These are phyloP conservation scores for Thamnaconus septentrionalis DNA, from an alignment of 2,113 vertebrate species.

Conservation along the genomic window DNA sequence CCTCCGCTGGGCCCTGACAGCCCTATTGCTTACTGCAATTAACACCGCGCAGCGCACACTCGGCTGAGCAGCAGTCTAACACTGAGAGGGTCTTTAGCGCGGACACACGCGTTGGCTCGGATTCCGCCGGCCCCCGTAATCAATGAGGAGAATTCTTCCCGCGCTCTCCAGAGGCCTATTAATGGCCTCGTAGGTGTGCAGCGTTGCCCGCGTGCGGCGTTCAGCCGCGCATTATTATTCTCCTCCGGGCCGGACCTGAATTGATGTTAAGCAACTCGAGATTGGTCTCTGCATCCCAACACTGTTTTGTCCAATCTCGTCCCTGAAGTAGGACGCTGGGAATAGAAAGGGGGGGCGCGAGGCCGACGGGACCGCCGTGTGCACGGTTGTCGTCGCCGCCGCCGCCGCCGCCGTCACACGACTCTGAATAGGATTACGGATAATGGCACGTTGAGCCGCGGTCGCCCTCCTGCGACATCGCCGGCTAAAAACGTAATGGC, in stretches of 20 bases:
- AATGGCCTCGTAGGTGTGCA: slow-evolving; percentile 70
- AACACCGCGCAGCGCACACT: slow-evolving; percentile 61
- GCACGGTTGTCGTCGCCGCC: too few relatives aligned
- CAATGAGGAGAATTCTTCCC: slow-evolving; percentile 63
- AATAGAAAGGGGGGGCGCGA: neutral
- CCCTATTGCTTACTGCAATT: slow-evolving; percentile 79
- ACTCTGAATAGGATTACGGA: too few relatives aligned
- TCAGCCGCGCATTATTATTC: slow-evolving; percentile 68
- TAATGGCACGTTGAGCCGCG: too few relatives aligned
- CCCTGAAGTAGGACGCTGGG: slow-evolving; percentile 63
- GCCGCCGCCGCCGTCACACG: too few relatives aligned
- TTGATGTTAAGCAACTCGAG: slow-evolving; percentile 60
- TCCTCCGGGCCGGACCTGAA: slow-evolving; percentile 69
- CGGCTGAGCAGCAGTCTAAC: slow-evolving; percentile 70
- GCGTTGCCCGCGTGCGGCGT: slow-evolving; percentile 75
- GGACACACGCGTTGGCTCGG: slow-evolving; percentile 62
- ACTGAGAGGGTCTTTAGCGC: slow-evolving; percentile 48
- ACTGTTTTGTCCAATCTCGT: slow-evolving; percentile 59
- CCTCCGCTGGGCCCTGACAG: slow-evolving; percentile 71
- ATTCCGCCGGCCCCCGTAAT: slow-evolving; percentile 73
- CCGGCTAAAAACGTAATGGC: too few relatives aligned
- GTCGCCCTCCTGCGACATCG: too few relatives aligned
- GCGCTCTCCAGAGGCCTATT: slow-evolving; percentile 66
- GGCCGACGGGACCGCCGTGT: too few relatives aligned
- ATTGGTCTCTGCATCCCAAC: slow-evolving; percentile 57